Evolutionary conservation across 2,113 vertebrate species (phyloP).

Genomic region (Chrysemys picta): DNA sequence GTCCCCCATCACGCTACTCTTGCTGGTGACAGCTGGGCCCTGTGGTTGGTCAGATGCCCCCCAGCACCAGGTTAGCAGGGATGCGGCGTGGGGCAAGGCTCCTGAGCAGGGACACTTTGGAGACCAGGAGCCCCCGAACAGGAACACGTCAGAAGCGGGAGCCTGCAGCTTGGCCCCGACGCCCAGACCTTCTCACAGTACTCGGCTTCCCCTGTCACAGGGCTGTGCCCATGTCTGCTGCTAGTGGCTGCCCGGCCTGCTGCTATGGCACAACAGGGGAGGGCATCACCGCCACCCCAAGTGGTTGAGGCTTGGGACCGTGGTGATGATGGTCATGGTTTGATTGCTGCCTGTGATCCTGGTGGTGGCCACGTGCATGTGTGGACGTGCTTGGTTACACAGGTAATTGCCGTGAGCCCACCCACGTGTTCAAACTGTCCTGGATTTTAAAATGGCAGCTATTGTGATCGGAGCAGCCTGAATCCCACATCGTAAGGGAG

Average conservation of each 20-base stretch:
- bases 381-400: background rate
- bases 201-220: too few species aligned
- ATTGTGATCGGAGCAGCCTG: too few species aligned
- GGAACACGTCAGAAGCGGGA: accelerated
- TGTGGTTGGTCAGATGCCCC: too few species aligned
- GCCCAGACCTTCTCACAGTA: background rate
- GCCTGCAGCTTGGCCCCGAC: background rate
- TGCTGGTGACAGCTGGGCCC: background rate
- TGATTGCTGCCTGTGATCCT: accelerated
- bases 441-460: too few species aligned
- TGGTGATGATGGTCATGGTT: accelerated
- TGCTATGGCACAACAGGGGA: background rate
- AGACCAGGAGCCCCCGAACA: too few species aligned
- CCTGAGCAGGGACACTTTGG: too few species aligned
- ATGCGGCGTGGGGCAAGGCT: too few species aligned
- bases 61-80: background rate
- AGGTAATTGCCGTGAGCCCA: accelerated
- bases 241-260: background rate
- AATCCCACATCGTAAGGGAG: background rate
- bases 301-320: background rate
- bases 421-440: too few species aligned
- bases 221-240: background rate
- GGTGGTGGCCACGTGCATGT: too few species aligned
- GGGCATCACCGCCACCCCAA: background rate
- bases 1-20: too few species aligned